Evolutionary conservation across 2,888 invertebrate genomes (phyloP), one percentile per base, ranked within the genome.

Genomic region (Andrena praecox): DNA sequence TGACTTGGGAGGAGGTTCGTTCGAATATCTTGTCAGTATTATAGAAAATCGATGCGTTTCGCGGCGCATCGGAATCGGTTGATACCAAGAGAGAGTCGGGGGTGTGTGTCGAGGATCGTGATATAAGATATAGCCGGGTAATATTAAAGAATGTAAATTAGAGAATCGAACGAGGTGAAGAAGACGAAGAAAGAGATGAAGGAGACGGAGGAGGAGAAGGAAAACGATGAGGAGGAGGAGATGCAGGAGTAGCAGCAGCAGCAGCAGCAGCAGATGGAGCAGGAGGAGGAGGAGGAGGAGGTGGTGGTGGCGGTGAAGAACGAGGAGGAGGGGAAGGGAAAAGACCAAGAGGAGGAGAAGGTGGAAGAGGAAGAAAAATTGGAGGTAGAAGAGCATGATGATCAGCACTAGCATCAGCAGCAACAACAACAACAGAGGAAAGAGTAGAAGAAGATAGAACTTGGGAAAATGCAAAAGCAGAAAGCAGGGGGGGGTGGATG

Each of bases 1-100:
- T 90, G 91, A 93, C 93, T 93, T 92, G 91, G 93, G 93, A 93
- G 93, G 93, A 93, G 93, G 93, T 93, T 93, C 90, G 93, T 93
- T 90, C 63, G 80, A 82, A 82, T 83, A 82, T 82, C 81, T 87
- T 85, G 80, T 60, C n/a, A 69, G 68, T 80, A 81, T 68, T 69
- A 69, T 20, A 56, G 64, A 16, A 24, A 42, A 60, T 31, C 54
- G 24, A 64, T 77, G 71, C 54, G 66, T 67, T 33, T 52, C 27
- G 52, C 56, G 71, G 35, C 59, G 29, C 20, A 42, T 60, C 16
- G 16, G 56, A 6, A 59, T 50, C 60, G 48, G 31, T 31, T 10
- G 24, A 20, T 31, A 63, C 16, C 27, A 24, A 12, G 20, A 5
- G 29, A 56, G 16, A 35, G 16, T 48, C 27, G 54, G 42, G 59